Percentiles rank a stretch among this genome's conserved stretches.
These are phyloP conservation scores for Merluccius polli DNA, from an alignment of 2,797 vertebrate species.

Conservation along the genomic window DNA sequence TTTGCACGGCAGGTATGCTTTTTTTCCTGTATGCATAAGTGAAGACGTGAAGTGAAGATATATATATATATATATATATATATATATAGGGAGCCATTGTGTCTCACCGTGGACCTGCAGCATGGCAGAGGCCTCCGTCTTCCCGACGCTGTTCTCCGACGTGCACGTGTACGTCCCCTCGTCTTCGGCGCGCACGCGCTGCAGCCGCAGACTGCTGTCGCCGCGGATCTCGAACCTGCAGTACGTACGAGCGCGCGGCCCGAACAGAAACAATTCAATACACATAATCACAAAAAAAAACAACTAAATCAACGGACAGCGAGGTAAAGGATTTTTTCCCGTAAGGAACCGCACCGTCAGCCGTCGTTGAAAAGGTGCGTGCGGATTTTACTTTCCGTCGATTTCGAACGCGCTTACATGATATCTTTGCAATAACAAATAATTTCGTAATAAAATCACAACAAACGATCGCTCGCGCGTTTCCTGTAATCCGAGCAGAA, in stretches of 20 bases:
- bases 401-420: background rate
- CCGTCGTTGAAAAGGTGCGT: background rate
- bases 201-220: conserved; percentile 84
- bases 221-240: conserved; percentile 89
- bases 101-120: conserved; percentile 88
- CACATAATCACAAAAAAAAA: background rate
- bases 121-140: conserved; percentile 85
- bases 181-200: conserved; percentile 80
- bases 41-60: background rate
- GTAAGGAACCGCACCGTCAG: too few species aligned
- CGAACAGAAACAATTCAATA: conserved; percentile 34
- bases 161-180: conserved; percentile 93
- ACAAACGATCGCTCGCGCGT: background rate
- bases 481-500: background rate
- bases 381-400: background rate
- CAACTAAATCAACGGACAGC: too few species aligned
- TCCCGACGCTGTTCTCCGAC: conserved; percentile 92
- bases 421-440: background rate
- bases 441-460: background rate
- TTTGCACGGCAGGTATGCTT: background rate
- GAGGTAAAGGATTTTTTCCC: too few species aligned
- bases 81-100: background rate
- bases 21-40: background rate
- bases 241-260: too few species aligned
- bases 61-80: too few species aligned